Percentiles rank a stretch among this genome's conserved stretches.
phyloP scores from a whole-genome alignment of 2,888 invertebrate genomes.

The Listrodromus nycthemerus region DNA sequence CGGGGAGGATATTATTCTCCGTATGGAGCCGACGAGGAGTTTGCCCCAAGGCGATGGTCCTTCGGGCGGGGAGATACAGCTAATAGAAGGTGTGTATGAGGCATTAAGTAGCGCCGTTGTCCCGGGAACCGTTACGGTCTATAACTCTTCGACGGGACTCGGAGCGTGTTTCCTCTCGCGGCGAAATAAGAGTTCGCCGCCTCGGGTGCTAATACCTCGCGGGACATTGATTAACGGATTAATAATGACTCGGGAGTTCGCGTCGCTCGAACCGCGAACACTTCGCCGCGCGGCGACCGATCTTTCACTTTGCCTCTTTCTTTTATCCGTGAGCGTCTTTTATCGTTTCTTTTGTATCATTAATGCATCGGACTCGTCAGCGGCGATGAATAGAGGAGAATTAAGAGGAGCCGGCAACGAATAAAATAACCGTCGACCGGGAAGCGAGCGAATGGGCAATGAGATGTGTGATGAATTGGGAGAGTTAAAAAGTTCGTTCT shows the following conservation, averaged over 20 bases:
- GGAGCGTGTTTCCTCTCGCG: conserved; percentile 49
- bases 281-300: conserved; percentile 23
- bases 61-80: conserved; percentile 14
- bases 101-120: background rate
- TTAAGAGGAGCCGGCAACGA: conserved; percentile 16
- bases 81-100: conserved; percentile 45
- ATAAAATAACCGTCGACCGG: conserved; percentile 24
- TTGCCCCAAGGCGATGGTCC: conserved; percentile 3
- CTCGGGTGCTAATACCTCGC: conserved; percentile 62
- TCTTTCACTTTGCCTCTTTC: conserved; percentile 33
- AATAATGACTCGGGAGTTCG: conserved; percentile 67
- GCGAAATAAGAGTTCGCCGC: conserved; percentile 61
- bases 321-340: background rate
- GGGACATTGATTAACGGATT: conserved; percentile 71
- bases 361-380: conserved; percentile 24
- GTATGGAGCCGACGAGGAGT: background rate
- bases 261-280: conserved; percentile 35
- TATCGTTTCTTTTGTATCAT: conserved; percentile 21
- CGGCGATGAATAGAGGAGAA: conserved; percentile 57
- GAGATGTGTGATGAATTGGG: background rate
- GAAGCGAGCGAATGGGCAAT: background rate
- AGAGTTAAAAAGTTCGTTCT: background rate
- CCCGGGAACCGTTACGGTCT: background rate
- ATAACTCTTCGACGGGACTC: conserved; percentile 47
- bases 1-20: conserved; percentile 18